Evolutionary conservation across 2,888 invertebrate species (phyloP).

Genomic region (Heliconius aoede): DNA sequence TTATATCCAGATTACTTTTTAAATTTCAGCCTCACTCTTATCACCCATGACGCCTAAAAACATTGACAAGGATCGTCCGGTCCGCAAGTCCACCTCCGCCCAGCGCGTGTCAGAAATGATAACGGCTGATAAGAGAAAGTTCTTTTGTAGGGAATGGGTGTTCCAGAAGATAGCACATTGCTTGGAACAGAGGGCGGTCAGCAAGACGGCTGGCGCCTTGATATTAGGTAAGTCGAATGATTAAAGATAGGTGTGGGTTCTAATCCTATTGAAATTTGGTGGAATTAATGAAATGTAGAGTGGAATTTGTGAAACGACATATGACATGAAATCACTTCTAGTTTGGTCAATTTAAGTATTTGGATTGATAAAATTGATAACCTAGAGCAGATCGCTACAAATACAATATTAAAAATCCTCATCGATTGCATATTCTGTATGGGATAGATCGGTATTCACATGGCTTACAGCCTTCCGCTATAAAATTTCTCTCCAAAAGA

Average conservation of each 20-base stretch:
- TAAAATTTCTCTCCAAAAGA: too few relatives aligned
- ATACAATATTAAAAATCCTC: too few relatives aligned
- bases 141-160: slow-evolving; percentile 97
- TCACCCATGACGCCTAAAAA: slow-evolving; percentile 65
- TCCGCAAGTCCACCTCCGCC: slow-evolving; percentile 75
- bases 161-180: slow-evolving; percentile 96
- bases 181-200: slow-evolving; percentile 92
- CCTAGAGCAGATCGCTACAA: too few relatives aligned
- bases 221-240: slow-evolving; percentile 86
- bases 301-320: too few relatives aligned
- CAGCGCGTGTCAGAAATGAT: slow-evolving; percentile 71
- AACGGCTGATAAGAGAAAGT: slow-evolving; percentile 87
- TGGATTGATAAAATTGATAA: too few relatives aligned
- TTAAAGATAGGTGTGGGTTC: neutral
- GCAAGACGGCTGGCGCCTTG: slow-evolving; percentile 94
- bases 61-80: slow-evolving; percentile 66
- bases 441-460: too few relatives aligned
- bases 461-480: too few relatives aligned
- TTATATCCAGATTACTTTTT: neutral
- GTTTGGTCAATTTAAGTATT: too few relatives aligned
- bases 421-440: too few relatives aligned
- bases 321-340: too few relatives aligned
- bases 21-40: slow-evolving; percentile 63
- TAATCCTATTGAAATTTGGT: neutral
- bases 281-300: too few relatives aligned